Percentiles rank a stretch among this genome's conserved stretches.
Conservation (phyloP, 2,113 vertebrate genomes). For the Caloenas nicobarica region DNA sequence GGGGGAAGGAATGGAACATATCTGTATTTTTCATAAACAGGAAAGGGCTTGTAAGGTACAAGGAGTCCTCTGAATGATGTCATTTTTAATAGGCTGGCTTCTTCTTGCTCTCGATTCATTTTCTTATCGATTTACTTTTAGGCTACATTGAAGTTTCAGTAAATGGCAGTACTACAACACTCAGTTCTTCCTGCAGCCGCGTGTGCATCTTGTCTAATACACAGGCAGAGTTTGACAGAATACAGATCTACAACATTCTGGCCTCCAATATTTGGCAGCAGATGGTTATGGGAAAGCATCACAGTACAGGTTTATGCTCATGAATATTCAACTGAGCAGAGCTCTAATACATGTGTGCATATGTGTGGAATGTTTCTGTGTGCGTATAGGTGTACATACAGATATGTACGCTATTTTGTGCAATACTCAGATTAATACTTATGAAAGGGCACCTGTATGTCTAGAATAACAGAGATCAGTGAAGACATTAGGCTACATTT, state of each 20-base stretch:
- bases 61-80: not conserved
- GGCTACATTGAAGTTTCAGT: not conserved
- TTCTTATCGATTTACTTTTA: not conserved
- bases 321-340: rapidly evolving
- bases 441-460: not conserved
- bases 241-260: not conserved
- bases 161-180: not conserved
- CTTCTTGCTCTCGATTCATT: not conserved
- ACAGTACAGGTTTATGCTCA: not conserved
- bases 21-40: not conserved
- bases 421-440: not conserved
- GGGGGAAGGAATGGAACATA: not conserved
- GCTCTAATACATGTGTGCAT: not conserved
- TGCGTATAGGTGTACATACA: rapidly evolving
- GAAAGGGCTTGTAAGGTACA: not conserved
- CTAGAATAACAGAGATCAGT: not conserved
- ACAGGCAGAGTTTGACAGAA: not conserved
- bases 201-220: not conserved
- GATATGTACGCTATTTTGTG: not conserved
- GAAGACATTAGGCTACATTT: not conserved
- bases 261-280: not conserved
- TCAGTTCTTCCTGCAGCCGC: not conserved
- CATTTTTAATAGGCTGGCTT: not conserved
- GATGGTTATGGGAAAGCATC: not conserved
- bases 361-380: rapidly evolving